Base-by-base conservation (phyloP, 1,140 invertebrate genomes). In the Antheraea mylitta region DNA sequence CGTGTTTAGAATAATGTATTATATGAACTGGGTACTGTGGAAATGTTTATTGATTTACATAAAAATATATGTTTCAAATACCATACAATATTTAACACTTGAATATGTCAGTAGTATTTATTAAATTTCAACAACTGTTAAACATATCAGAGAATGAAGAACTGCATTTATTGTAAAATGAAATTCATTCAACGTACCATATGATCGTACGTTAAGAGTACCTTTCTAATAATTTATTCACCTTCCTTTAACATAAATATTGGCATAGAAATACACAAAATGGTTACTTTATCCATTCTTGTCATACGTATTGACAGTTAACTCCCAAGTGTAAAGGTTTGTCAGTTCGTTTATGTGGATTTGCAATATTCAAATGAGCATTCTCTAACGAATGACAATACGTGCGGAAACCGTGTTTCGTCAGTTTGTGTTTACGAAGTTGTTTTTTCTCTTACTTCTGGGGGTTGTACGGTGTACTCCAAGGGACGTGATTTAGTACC, bases 1-100 rank as follows among this genome's bases (percentile, higher is more conserved):
- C 90, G 87, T 92, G 90, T 87, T 91, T 90, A 89, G 89, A 90
- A 92, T 92, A 92, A 90, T 86, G 85, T 85, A 89, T 53, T 53
- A 16, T 89, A 80, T 81, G 77, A 74, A 84, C 75, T 78, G 74
- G 78, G 78, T 71, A 79, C 77, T 80, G 67, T 67, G 75, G 76
- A 74, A 81, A 84, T 76, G 82, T 74, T 77, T 80, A 86, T 87
- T 85, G 87, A 90, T 91, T 90, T 87, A 86, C 86, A 89, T 89
- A 82, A 30, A 61, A 60, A 60, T 7, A 18, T 60, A 16, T 61
- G n/a, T 61, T 61, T 61, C 11, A 61, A 61, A 30, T 13, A 8
- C 60, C 19, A 53, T n/a, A 16, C 19, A 61, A 30, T 30, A 61
- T 30, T 61, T 30, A 8, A 61, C 8, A 22, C 16, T 11, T 11